Conservation (phyloP, 2,113 vertebrate genomes). For the Brachionichthys hirsutus region DNA sequence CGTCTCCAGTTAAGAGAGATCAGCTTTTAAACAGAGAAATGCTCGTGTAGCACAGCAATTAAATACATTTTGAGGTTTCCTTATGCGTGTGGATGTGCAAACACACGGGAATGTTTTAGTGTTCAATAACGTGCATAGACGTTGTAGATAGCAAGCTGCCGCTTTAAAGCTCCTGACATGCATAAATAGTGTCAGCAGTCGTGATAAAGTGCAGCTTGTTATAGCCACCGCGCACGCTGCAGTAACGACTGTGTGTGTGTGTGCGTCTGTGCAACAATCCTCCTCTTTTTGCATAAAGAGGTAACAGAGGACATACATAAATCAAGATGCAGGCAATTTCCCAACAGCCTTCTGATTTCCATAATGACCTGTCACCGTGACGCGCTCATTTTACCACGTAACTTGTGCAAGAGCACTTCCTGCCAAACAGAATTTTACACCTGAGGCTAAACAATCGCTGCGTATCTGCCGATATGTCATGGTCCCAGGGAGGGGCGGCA, state of each 20-base stretch:
- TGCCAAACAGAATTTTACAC: conserved; percentile 65
- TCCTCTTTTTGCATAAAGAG: conserved; percentile 11
- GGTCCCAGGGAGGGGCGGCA: conserved; percentile 57
- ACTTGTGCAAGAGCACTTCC: conserved; percentile 63
- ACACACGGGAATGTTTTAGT: not conserved
- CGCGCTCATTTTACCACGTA: conserved; percentile 45
- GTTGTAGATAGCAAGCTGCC: conserved; percentile 2
- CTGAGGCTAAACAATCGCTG: conserved; percentile 66
- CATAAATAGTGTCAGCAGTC: no score
- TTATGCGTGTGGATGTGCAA: not conserved
- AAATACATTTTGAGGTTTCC: no score
- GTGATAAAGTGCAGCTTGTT: not conserved
- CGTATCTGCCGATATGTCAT: conserved; percentile 50
- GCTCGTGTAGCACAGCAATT: no score
- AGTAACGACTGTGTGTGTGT: no score
- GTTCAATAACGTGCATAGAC: not conserved
- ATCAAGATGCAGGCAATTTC: conserved; percentile 39
- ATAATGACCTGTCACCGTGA: conserved; percentile 43
- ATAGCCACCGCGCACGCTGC: not conserved
- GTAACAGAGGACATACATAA: conserved; percentile 12
- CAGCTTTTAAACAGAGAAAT: no score
- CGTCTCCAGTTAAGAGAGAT: no score
- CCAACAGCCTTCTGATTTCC: conserved; percentile 37
- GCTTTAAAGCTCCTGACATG: not conserved
- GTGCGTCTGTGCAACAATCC: conserved; percentile 12